Conservation (phyloP, 2,888 invertebrate genomes). For the Stenodema calcarata region DNA sequence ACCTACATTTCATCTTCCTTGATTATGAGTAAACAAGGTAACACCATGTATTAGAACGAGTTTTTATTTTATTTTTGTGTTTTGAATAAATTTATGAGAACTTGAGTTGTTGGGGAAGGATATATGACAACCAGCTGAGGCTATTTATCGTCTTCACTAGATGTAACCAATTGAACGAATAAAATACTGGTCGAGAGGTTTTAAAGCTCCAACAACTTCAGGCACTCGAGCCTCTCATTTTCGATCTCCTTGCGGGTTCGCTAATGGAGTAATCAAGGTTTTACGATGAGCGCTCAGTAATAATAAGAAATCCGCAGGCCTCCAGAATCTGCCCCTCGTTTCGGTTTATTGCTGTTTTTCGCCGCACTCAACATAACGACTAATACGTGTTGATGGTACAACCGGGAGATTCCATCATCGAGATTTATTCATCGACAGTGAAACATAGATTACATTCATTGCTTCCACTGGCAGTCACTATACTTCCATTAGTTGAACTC, state of each 20-base stretch:
- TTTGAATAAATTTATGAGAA: too few relatives aligned
- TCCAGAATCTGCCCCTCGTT: conserved; percentile 1
- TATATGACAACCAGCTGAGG: too few relatives aligned
- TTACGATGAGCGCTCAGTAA: neutral
- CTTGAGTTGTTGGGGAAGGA: too few relatives aligned
- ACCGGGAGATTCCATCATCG: neutral
- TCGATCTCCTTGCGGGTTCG: neutral
- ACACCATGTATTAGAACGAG: too few relatives aligned
- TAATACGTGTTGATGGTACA: neutral
- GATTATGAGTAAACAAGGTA: too few relatives aligned
- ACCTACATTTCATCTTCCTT: too few relatives aligned
- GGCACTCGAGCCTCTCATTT: neutral
- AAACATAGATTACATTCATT: neutral
- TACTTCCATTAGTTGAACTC: neutral
- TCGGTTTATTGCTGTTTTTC: conserved; percentile 3
- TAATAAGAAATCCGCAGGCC: neutral
- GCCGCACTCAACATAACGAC: neutral
- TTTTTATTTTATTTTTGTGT: too few relatives aligned
- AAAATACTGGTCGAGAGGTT: too few relatives aligned
- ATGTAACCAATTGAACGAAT: too few relatives aligned
- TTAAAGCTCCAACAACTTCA: neutral
- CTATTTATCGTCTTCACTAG: too few relatives aligned
- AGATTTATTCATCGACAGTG: neutral
- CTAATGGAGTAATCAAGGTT: neutral
- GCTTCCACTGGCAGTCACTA: neutral